Evolutionary conservation across 2,113 vertebrate species (phyloP), one percentile per base, ranked within the genome.

Genomic region (Pteruthius melanotis): DNA sequence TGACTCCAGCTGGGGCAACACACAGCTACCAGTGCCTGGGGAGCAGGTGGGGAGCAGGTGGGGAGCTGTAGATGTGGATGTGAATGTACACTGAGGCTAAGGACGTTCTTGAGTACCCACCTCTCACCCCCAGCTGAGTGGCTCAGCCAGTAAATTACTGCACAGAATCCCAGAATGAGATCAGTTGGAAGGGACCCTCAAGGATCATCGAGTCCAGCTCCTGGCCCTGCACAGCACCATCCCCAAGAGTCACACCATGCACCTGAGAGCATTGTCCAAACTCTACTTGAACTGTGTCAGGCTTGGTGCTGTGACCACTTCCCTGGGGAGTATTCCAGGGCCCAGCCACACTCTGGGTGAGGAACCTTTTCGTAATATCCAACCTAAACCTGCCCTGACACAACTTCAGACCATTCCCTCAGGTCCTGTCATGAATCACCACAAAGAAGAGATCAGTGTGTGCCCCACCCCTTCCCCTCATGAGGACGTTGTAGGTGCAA

Each of bases 11-110:
- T 28, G 26, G 40, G 35, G 42, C 37, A 83, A 45, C 77, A 63
- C 31, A 21, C 0, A 0, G 22, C 60, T 59, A 16, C n/a, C 69
- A 53, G 69, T 0, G 1, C 39, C 5, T 31, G 27, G n/a, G n/a
- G n/a, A n/a, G n/a, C n/a, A n/a, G n/a, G n/a, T n/a, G n/a, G n/a
- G n/a, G n/a, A n/a, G n/a, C n/a, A n/a, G n/a, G n/a, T n/a, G n/a
- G 7, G 33, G 19, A 50, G 33, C 33, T 65, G n/a, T 10, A 64
- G 33, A 42, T 47, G 66, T 40, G 40, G 19, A 24, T 65, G 52
- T 37, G 50, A 65, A 49, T 33, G 31, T 20, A 31, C 24, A 44
- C 7, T 1, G 6, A 40, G n/a, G n/a, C 7, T 47, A 23, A 57
- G 47, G 70, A 64, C 0, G 0, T n/a, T 39, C 50, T 23, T 33